phyloP scores from a whole-genome alignment of 2,888 invertebrate species.

The Catocala fraxini region DNA sequence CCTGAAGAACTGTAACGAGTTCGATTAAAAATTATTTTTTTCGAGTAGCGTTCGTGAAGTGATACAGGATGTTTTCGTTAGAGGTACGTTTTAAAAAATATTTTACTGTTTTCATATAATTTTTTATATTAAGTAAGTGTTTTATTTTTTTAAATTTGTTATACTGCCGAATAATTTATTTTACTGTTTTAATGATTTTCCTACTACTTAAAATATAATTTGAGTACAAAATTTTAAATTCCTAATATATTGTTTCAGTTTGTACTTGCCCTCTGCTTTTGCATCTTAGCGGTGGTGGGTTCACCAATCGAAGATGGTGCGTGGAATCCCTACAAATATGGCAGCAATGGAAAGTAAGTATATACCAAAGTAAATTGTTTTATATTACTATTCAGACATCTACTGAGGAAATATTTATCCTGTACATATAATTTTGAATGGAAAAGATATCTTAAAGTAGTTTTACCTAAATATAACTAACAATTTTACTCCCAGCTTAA shows the following conservation, averaged over 20 bases:
- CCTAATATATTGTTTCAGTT: constrained; percentile 59
- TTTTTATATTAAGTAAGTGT: constrained; percentile 6
- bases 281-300: constrained; percentile 68
- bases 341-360: constrained; percentile 80
- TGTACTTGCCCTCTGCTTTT: constrained; percentile 70
- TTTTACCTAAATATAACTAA: too few species aligned
- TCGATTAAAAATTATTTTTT: constrained; percentile 36
- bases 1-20: constrained; percentile 64
- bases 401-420: too few species aligned
- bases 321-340: constrained; percentile 79
- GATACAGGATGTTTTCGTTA: constrained; percentile 73
- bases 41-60: constrained; percentile 56
- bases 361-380: constrained; percentile 59
- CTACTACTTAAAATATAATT: too few species aligned
- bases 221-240: background rate
- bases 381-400: too few species aligned
- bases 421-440: too few species aligned
- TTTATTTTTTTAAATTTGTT: constrained; percentile 21
- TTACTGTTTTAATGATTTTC: too few species aligned
- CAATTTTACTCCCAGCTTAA: background rate
- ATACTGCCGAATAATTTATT: too few species aligned
- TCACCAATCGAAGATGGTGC: constrained; percentile 72
- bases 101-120: constrained; percentile 12
- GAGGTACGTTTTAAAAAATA: constrained; percentile 59
- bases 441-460: too few species aligned